Conservation (phyloP, 2,888 invertebrate genomes). For the Blastobasis adustella region DNA sequence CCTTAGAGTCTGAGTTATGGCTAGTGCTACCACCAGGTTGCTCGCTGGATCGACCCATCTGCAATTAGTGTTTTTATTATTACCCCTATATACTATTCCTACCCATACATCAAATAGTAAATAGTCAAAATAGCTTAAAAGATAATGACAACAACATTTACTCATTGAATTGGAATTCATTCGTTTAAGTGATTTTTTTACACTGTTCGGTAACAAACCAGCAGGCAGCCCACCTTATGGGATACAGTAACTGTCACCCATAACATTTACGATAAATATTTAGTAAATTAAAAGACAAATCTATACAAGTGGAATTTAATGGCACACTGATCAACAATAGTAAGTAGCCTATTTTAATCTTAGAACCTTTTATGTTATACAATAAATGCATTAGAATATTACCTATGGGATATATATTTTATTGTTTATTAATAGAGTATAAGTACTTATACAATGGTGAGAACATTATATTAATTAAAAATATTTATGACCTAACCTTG, state of each 20-base stretch:
- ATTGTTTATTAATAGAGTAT: background rate
- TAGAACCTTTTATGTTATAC: background rate
- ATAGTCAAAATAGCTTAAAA: background rate
- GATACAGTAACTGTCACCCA: background rate
- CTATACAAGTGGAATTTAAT: constrained; percentile 11
- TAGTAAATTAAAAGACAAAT: constrained; percentile 16
- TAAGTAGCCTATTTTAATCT: background rate
- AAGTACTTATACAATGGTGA: background rate
- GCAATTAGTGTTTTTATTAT: constrained; percentile 24
- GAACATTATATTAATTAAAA: background rate
- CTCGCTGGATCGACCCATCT: constrained; percentile 65
- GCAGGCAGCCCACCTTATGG: too few species aligned
- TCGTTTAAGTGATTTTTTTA: too few species aligned
- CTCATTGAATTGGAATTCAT: too few species aligned
- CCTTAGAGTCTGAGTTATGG: constrained; percentile 55
- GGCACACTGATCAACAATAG: constrained; percentile 2
- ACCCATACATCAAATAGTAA: background rate
- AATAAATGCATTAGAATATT: too few species aligned
- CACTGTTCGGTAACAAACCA: too few species aligned
- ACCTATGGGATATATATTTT: background rate
- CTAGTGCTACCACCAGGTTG: constrained; percentile 54
- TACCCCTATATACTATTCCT: constrained; percentile 3
- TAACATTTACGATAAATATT: background rate
- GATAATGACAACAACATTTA: too few species aligned
- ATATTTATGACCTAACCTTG: constrained; percentile 49